Percentiles rank a stretch among this genome's conserved stretches.
Conservation (phyloP, 2,113 vertebrate genomes). For the Chionomys nivalis region DNA sequence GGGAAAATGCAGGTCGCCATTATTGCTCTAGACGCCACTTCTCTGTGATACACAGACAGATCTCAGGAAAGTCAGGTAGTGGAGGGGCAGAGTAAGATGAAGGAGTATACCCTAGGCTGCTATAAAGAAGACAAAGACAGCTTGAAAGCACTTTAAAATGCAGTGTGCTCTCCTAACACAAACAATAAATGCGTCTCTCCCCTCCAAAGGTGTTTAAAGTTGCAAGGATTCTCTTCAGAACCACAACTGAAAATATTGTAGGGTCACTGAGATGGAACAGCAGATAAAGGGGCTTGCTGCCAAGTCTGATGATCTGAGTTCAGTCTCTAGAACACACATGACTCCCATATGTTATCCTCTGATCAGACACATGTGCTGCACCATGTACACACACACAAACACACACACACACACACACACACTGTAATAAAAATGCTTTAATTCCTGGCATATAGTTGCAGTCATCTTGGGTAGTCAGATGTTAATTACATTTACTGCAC, state of each 20-base stretch:
- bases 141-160: not conserved
- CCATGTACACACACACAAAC: not conserved
- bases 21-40: constrained; percentile 45
- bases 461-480: not conserved
- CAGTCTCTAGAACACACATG: not conserved
- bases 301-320: not conserved
- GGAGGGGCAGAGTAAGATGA: not conserved
- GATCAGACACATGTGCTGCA: not conserved
- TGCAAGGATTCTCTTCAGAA: constrained; percentile 17
- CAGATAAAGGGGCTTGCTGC: not conserved
- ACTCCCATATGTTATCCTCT: not conserved
- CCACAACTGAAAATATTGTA: not conserved
- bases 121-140: constrained; percentile 6
- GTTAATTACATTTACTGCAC: constrained; percentile 18
- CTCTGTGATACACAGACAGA: constrained; percentile 4
- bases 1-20: not conserved
- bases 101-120: not conserved
- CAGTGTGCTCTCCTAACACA: not conserved
- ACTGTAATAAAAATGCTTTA: not conserved
- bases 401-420: no score
- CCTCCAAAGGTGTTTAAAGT: not conserved
- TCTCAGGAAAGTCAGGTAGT: constrained; percentile 43
- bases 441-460: constrained; percentile 4
- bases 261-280: not conserved
- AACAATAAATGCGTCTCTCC: not conserved